phyloP scores from a whole-genome alignment of 2,797 vertebrate species.

The Schizothorax lantsangensis region DNA sequence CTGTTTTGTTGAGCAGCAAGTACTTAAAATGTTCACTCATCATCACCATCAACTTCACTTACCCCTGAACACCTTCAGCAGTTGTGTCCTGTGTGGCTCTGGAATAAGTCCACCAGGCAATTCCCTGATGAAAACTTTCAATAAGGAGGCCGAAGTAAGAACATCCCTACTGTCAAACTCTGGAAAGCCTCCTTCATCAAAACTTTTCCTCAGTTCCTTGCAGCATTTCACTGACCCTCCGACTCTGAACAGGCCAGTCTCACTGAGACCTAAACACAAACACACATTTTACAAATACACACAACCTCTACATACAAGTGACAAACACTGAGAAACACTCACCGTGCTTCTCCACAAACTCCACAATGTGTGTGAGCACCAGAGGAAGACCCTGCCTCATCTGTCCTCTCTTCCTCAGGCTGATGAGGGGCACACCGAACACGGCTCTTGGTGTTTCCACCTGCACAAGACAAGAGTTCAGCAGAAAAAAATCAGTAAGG shows the following conservation, averaged over 20 bases:
- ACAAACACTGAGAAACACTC: slow-evolving; percentile 38
- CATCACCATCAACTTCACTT: slow-evolving; percentile 37
- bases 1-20: neutral
- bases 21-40: neutral
- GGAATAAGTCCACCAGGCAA: slow-evolving; percentile 82
- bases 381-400: slow-evolving; percentile 72
- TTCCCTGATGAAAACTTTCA: slow-evolving; percentile 86
- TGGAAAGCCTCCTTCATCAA: slow-evolving; percentile 78
- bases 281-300: neutral
- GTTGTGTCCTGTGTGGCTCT: slow-evolving; percentile 68
- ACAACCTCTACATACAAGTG: neutral
- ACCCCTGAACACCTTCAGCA: slow-evolving; percentile 78
- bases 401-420: slow-evolving; percentile 66
- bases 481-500: neutral
- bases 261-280: slow-evolving; percentile 72
- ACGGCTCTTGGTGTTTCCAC: slow-evolving; percentile 34
- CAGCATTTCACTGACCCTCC: slow-evolving; percentile 77
- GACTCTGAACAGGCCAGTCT: slow-evolving; percentile 80
- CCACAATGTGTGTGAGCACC: slow-evolving; percentile 78
- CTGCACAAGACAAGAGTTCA: neutral
- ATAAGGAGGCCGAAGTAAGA: slow-evolving; percentile 80
- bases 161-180: slow-evolving; percentile 78
- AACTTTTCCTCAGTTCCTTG: slow-evolving; percentile 76
- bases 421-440: slow-evolving; percentile 79
- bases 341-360: slow-evolving; percentile 81